A percentile compares a stretch with the other conserved stretches of the same genome.
Conservation (phyloP, 2,113 vertebrate genomes). For the Sus scrofa region DNA sequence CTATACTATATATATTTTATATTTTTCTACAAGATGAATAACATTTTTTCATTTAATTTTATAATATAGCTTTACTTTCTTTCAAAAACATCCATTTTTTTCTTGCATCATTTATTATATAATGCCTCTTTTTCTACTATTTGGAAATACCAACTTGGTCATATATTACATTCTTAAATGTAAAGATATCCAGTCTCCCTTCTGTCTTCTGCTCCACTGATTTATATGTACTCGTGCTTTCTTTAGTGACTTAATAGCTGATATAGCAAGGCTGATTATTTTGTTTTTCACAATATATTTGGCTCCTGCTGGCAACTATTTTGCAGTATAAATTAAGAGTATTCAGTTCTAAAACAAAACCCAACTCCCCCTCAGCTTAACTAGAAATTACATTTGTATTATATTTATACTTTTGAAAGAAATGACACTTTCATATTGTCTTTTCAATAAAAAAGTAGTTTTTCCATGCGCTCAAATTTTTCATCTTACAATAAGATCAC, state of each 20-base stretch:
- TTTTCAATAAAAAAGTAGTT: background rate
- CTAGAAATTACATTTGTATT: background rate
- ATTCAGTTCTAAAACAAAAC: background rate
- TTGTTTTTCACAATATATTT: background rate
- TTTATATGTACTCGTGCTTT: background rate
- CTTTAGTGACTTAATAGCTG: background rate
- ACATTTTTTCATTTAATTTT: background rate
- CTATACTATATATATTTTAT: background rate
- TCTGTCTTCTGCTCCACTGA: background rate
- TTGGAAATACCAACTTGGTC: background rate
- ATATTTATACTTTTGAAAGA: slow-evolving; percentile 9
- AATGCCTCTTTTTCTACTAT: background rate
- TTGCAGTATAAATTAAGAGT: background rate
- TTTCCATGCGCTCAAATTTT: background rate
- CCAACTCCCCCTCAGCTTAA: background rate
- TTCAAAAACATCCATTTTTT: background rate
- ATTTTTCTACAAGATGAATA: background rate
- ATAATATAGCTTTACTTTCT: background rate
- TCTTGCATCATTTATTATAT: background rate
- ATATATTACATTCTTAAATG: background rate
- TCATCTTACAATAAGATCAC: background rate
- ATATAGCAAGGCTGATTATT: background rate
- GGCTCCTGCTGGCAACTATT: background rate
- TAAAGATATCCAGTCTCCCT: background rate
- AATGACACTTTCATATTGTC: background rate